These are phyloP conservation scores for Micoletzkya japonica DNA, from an alignment of 2,888 invertebrate species.

Conservation along the genomic window DNA sequence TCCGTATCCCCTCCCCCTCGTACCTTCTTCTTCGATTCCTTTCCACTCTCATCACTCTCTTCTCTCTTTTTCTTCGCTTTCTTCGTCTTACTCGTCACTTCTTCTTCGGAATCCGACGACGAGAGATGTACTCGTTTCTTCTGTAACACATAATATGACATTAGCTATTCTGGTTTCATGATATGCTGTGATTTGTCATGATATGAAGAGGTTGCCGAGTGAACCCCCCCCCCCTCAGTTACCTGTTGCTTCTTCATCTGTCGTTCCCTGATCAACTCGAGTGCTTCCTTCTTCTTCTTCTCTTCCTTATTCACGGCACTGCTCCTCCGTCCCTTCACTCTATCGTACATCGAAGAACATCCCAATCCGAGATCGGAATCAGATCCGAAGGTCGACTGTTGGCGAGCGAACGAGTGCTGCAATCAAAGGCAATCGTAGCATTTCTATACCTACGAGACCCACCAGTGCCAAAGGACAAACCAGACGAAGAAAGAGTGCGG, in stretches of 20 bases:
- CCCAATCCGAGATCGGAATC: neutral
- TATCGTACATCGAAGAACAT: constrained; percentile 26
- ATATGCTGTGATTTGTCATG: no score
- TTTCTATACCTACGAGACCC: no score
- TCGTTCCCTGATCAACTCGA: constrained; percentile 12
- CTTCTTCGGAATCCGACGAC: constrained; percentile 20
- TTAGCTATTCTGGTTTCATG: no score
- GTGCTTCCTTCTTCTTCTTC: constrained; percentile 24
- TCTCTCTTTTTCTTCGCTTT: neutral
- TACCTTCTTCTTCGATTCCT: constrained; percentile 1
- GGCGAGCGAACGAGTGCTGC: neutral
- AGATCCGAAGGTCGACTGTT: neutral
- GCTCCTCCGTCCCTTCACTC: constrained; percentile 24
- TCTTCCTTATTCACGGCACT: constrained; percentile 1
- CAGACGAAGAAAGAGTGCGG: neutral
- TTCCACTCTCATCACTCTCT: constrained; percentile 13
- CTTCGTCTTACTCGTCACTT: neutral
- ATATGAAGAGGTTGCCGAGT: no score
- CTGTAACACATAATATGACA: no score
- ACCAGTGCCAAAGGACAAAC: constrained; percentile 1
- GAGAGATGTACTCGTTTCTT: constrained; percentile 23
- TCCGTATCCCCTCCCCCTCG: neutral
- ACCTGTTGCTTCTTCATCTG: constrained; percentile 6
- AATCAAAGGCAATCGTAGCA: neutral
- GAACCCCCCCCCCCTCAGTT: neutral